A percentile compares a stretch with the other conserved stretches of the same genome.
These are phyloP conservation scores for Stramonita haemastoma DNA, from an alignment of 2,888 invertebrate species.

Conservation along the genomic window DNA sequence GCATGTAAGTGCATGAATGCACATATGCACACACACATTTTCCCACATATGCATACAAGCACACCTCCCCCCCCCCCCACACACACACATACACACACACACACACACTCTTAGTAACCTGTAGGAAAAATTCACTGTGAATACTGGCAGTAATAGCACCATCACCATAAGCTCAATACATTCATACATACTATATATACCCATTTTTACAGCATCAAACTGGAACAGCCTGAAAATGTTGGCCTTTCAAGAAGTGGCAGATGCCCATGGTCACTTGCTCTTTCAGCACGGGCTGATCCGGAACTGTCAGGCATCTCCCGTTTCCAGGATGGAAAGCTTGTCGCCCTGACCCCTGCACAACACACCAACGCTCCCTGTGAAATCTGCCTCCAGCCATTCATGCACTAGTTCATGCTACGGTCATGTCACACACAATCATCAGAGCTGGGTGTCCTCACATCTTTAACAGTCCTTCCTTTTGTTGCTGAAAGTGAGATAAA, in stretches of 20 bases:
- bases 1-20: neutral
- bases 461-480: no score
- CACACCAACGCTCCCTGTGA: neutral
- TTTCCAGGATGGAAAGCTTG: slow-evolving; percentile 16
- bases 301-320: slow-evolving; percentile 16
- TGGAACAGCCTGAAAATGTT: neutral
- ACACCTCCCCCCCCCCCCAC: neutral
- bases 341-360: neutral
- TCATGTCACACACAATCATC: no score
- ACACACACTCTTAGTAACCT: neutral
- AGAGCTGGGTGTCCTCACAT: no score
- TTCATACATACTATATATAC: neutral
- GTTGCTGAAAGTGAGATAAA: no score
- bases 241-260: neutral
- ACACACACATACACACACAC: neutral
- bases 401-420: no score
- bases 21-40: neutral
- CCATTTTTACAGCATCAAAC: neutral
- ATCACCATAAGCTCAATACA: neutral
- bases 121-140: no score
- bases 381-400: no score
- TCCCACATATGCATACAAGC: neutral
- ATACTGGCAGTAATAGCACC: no score
- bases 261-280: neutral
- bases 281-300: neutral